These are phyloP conservation scores for Lacerta bilineata DNA, from an alignment of 2,797 vertebrate genomes.

Conservation along the genomic window DNA sequence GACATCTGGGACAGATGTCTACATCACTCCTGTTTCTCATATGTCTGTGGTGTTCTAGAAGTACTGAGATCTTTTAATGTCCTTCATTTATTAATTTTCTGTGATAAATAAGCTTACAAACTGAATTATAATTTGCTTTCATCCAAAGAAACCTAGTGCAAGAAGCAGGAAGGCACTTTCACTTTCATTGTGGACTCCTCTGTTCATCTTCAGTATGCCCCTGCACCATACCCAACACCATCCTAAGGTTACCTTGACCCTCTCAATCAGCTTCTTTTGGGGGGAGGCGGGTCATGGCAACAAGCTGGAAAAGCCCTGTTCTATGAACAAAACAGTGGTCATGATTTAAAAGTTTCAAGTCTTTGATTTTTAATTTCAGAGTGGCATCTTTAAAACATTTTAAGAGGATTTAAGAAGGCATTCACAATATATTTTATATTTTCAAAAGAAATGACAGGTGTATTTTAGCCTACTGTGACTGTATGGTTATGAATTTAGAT, in stretches of 20 bases:
- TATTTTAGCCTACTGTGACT: background rate
- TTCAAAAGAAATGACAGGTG: background rate
- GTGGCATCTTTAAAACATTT: background rate
- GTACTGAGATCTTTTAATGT: background rate
- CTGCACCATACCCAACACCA: too few relatives aligned
- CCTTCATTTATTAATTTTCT: background rate
- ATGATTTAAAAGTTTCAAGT: background rate
- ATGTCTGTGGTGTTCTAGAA: background rate
- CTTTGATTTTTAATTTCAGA: background rate
- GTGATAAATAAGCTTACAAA: background rate
- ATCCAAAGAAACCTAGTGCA: background rate
- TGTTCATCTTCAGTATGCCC: background rate
- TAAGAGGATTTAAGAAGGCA: conserved; percentile 16
- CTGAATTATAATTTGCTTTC: background rate
- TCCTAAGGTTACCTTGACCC: background rate
- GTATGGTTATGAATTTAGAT: background rate
- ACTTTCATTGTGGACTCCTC: background rate
- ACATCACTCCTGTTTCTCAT: background rate
- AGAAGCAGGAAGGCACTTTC: background rate
- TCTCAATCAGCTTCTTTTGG: background rate
- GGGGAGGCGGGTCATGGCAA: background rate
- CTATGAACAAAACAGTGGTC: background rate
- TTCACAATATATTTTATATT: background rate
- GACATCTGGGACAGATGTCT: background rate
- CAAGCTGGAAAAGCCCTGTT: too few relatives aligned